These are phyloP conservation scores for Pachyuromys duprasi DNA, from an alignment of 2,797 vertebrate genomes.

Conservation along the genomic window DNA sequence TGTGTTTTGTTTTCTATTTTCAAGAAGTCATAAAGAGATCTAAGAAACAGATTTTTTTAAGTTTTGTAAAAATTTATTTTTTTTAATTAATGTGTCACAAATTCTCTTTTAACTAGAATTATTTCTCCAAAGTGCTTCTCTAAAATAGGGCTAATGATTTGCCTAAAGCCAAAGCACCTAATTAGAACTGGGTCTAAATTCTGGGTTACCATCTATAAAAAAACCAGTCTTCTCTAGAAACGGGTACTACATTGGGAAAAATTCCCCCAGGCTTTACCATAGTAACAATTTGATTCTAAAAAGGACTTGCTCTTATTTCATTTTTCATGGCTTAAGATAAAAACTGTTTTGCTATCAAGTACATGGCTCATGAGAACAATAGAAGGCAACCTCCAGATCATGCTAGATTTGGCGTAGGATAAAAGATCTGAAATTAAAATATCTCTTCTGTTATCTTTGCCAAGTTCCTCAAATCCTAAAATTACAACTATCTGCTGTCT, in stretches of 20 bases:
- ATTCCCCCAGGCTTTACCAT: background rate
- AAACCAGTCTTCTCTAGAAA: conserved; percentile 18
- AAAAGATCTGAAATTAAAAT: conserved; percentile 25
- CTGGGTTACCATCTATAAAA: conserved; percentile 2
- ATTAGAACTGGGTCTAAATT: conserved; percentile 46
- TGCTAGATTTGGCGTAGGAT: background rate
- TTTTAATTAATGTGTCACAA: background rate
- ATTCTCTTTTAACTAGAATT: conserved; percentile 12
- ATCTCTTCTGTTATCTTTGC: background rate
- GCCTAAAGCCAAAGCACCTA: background rate
- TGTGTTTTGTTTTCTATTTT: background rate
- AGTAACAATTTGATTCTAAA: conserved; percentile 37
- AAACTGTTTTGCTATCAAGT: background rate
- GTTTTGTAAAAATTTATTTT: background rate
- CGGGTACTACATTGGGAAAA: background rate
- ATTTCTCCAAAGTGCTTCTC: conserved; percentile 49
- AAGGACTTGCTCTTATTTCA: conserved; percentile 47
- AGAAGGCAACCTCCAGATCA: background rate
- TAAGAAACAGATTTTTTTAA: background rate
- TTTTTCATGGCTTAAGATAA: conserved; percentile 27
- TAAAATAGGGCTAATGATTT: conserved; percentile 27
- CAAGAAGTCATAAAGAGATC: conserved; percentile 19
- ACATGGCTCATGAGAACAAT: background rate
- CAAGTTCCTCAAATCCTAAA: background rate
- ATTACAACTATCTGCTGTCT: conserved; percentile 23